These are phyloP conservation scores for Ceyx melanurus DNA, from an alignment of 2,113 vertebrate genomes.

Conservation along the genomic window DNA sequence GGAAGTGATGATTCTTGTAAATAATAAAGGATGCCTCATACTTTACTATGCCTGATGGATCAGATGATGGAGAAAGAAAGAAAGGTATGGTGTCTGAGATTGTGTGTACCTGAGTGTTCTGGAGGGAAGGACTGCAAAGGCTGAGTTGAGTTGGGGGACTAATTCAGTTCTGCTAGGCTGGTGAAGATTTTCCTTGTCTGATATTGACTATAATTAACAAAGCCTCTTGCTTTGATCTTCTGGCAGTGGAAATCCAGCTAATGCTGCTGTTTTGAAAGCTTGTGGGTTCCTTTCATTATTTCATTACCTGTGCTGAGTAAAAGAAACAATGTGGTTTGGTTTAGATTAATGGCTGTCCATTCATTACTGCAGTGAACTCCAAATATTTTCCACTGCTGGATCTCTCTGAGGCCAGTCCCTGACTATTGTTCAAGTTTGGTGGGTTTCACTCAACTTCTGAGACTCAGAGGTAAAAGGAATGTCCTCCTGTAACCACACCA, in stretches of 20 bases:
- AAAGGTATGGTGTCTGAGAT: not conserved
- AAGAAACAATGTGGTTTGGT: conserved; percentile 67
- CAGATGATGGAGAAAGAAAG: not conserved
- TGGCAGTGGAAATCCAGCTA: conserved; percentile 47
- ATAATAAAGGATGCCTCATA: not conserved
- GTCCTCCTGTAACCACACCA: conserved; percentile 8
- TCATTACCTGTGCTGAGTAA: conserved; percentile 49
- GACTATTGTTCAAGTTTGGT: conserved; percentile 33
- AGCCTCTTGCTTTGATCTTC: conserved; percentile 67
- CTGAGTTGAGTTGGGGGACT: not conserved
- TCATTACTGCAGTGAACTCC: conserved; percentile 21
- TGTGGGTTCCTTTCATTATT: conserved; percentile 61
- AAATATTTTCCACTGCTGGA: not conserved
- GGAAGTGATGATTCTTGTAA: not conserved
- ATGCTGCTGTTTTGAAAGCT: conserved; percentile 41
- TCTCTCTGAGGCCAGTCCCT: conserved; percentile 34
- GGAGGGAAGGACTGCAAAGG: not conserved
- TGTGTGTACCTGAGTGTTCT: not conserved
- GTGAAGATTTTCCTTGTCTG: conserved; percentile 9
- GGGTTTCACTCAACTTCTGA: conserved; percentile 40
- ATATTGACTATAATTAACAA: conserved; percentile 35
- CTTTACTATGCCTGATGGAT: not conserved
- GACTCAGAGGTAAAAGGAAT: conserved; percentile 19
- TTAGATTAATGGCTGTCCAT: conserved; percentile 60
- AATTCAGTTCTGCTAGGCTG: not conserved